Evolutionary conservation across 2,113 vertebrate genomes (phyloP).

Genomic region (Cebus imitator): DNA sequence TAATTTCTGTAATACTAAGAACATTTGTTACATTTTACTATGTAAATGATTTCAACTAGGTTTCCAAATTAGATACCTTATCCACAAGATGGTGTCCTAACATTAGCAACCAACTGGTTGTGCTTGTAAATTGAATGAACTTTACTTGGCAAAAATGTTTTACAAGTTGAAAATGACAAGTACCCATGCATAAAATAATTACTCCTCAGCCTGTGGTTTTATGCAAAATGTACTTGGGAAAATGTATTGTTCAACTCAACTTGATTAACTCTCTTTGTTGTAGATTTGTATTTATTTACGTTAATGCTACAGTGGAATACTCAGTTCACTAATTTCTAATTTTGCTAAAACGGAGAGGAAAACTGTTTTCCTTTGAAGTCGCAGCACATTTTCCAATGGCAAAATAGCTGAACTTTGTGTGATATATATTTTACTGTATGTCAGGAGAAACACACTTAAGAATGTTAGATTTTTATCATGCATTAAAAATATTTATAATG

Average conservation of each 20-base stretch:
- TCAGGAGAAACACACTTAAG: background rate
- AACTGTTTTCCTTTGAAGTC: conserved; percentile 62
- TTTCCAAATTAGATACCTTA: conserved; percentile 38
- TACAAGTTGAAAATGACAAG: conserved; percentile 62
- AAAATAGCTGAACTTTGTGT: background rate
- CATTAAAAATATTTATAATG: background rate
- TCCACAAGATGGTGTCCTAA: conserved; percentile 84
- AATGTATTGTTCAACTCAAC: conserved; percentile 41
- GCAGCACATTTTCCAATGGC: conserved; percentile 57
- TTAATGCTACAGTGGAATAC: conserved; percentile 47
- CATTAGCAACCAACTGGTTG: conserved; percentile 65
- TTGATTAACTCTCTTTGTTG: conserved; percentile 53
- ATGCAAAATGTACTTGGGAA: conserved; percentile 39
- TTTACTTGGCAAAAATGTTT: background rate
- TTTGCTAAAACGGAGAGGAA: conserved; percentile 49
- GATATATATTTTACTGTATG: background rate
- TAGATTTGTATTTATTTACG: conserved; percentile 64
- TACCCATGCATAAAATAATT: conserved; percentile 58
- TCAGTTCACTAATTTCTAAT: conserved; percentile 71
- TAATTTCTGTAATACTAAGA: background rate
- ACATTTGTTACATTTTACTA: background rate
- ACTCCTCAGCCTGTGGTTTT: conserved; percentile 28
- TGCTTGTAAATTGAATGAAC: background rate
- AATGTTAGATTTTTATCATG: background rate
- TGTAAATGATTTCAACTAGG: background rate